Evolutionary conservation across 2,113 vertebrate species (phyloP).

Genomic region (Hydropotes inermis): DNA sequence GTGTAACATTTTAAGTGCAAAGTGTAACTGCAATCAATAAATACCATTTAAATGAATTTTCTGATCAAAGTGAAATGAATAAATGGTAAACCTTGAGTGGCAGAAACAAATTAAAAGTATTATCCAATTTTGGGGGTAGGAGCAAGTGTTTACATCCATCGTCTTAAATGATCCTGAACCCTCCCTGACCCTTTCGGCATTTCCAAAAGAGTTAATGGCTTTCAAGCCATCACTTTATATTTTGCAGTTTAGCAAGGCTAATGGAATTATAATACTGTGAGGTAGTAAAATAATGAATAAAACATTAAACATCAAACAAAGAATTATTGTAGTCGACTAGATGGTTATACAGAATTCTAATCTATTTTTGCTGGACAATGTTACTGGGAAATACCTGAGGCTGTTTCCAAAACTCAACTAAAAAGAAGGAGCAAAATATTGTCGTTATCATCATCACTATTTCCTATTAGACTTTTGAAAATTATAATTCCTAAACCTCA

Average conservation of each 20-base stretch:
- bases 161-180: slow-evolving; percentile 2
- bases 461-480: not conserved
- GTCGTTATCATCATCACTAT: not conserved
- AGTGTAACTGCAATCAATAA: not conserved
- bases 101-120: slow-evolving; percentile 1
- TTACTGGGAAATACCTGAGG: not conserved
- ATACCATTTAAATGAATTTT: not conserved
- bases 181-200: not conserved
- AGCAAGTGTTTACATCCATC: not conserved
- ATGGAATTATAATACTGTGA: slow-evolving; percentile 45
- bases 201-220: slow-evolving; percentile 24
- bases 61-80: not conserved
- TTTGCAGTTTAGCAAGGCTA: slow-evolving; percentile 31
- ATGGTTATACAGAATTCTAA: not conserved
- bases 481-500: not conserved
- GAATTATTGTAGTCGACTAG: not conserved
- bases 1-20: not conserved
- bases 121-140: not conserved
- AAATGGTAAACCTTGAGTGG: not conserved
- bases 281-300: slow-evolving; percentile 43
- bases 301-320: slow-evolving; percentile 42
- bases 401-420: not conserved
- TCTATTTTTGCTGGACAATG: not conserved
- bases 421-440: not conserved
- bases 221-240: not conserved